Conservation (phyloP, 2,113 vertebrate genomes). For the Mesembrinibis cayennensis region DNA sequence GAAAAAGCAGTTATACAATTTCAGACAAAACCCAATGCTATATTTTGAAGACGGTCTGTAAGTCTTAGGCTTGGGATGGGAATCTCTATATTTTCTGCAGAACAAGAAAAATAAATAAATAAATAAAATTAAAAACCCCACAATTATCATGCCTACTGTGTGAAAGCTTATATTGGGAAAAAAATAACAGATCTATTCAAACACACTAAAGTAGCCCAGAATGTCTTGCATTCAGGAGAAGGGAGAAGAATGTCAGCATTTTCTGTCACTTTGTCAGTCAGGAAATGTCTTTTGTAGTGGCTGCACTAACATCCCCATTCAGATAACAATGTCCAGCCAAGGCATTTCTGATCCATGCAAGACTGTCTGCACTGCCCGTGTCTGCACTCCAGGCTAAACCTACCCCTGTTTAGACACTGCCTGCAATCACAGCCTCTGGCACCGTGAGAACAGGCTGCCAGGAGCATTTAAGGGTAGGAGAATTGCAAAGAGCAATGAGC, state of each 20-base stretch:
- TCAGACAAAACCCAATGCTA: background rate
- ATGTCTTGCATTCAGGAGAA: background rate
- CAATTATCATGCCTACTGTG: accelerated
- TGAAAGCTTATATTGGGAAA: background rate
- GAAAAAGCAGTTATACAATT: background rate
- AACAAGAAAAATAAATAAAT: background rate
- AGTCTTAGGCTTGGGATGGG: background rate
- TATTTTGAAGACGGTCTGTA: background rate
- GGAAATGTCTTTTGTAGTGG: background rate
- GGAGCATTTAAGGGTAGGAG: background rate
- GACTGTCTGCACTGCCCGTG: background rate
- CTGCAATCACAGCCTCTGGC: background rate
- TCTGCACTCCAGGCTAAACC: background rate
- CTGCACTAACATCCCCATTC: background rate
- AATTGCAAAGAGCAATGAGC: background rate
- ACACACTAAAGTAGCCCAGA: background rate
- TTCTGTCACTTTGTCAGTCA: background rate
- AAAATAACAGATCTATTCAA: background rate
- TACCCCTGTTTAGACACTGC: background rate
- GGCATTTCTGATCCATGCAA: background rate
- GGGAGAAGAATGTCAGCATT: background rate
- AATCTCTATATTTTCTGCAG: background rate
- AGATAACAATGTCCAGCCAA: background rate
- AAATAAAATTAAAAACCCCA: no score
- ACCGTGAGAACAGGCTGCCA: background rate